Conservation (phyloP, 2,888 invertebrate species). For the Drosophila pseudotalamancana region DNA sequence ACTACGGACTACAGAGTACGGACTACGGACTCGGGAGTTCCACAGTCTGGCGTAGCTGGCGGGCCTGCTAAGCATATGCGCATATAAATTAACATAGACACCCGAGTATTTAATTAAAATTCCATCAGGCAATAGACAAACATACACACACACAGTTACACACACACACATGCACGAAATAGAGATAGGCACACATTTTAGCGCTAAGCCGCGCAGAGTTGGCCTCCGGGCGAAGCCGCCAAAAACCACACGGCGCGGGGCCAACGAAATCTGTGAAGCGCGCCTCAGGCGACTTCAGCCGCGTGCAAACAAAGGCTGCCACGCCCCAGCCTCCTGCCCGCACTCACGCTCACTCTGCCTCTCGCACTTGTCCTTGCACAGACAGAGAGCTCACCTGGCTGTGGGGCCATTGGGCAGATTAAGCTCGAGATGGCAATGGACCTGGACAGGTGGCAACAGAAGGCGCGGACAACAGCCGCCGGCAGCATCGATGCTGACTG, state of each 20-base stretch:
- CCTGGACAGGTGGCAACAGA: constrained; percentile 56
- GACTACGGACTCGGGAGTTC: background rate
- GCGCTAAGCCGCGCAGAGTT: constrained; percentile 59
- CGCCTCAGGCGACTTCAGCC: constrained; percentile 46
- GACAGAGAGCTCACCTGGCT: constrained; percentile 14
- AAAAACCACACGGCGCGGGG: constrained; percentile 64
- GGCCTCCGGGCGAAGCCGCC: constrained; percentile 59
- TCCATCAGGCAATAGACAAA: constrained; percentile 68
- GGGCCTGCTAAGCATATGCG: constrained; percentile 73
- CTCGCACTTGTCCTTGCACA: background rate
- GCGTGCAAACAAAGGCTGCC: constrained; percentile 65
- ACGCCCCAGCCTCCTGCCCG: background rate
- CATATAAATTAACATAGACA: constrained; percentile 80
- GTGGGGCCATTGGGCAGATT: constrained; percentile 13
- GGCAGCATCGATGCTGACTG: constrained; percentile 72
- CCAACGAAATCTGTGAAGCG: constrained; percentile 59
- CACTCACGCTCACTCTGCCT: background rate
- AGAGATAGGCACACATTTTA: constrained; percentile 60
- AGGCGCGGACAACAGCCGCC: constrained; percentile 48
- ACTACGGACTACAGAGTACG: too few relatives aligned
- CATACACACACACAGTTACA: constrained; percentile 43
- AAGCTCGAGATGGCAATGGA: constrained; percentile 37
- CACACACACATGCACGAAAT: constrained; percentile 14
- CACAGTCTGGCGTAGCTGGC: constrained; percentile 16
- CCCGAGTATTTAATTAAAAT: constrained; percentile 79